Evolutionary conservation across 1,140 invertebrate species (phyloP), one percentile per base, ranked within the genome.

Genomic region (Araneus ventricosus): DNA sequence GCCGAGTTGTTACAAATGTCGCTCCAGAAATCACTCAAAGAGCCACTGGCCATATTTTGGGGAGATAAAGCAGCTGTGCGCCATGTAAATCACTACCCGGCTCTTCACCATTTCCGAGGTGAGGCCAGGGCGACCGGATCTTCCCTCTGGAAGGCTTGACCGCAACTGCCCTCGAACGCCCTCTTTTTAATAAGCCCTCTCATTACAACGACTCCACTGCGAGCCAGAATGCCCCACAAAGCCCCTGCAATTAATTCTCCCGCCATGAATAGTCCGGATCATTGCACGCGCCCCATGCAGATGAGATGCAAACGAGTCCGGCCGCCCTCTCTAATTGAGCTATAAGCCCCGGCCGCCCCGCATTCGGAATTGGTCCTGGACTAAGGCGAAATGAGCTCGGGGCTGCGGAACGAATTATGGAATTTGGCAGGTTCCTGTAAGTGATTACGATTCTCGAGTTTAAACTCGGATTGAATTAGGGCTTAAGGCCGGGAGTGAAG

Each of bases 251-350:
- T 75, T 75, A 75, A 75, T 75, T 75, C 70, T 75, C 70, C 10
- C 70, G 27, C 70, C 70, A 75, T 86, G 84, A 86, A 86, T 86
- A 86, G 41, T 61, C n/a, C 30, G 57, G 84, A 86, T 86, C 84
- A 86, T 86, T 61, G 84, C 84, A 59, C 84, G 52, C 84, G 52
- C 84, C 84, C 30, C 52, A 86, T 86, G 84, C 57, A 86, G 52
- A 59, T 86, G 41, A 59, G 30, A 86, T 86, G 84, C 52, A 86
- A 86, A 86, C 52, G 84, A 86, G 84, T 86, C 52, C 41, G 84
- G 17, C 80, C n/a, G n/a, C n/a, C 30, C 57, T 57, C 82, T 59
- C 84, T 86, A 63, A 86, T n/a, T 86, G 84, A 86, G 84, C 84
- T 86, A 37, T n/a, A n/a, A n/a, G n/a, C n/a, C 84, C 57, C 27